Evolutionary conservation across 2,888 invertebrate species (phyloP), one percentile per base, ranked within the genome.

Genomic region (Gari tellinella): DNA sequence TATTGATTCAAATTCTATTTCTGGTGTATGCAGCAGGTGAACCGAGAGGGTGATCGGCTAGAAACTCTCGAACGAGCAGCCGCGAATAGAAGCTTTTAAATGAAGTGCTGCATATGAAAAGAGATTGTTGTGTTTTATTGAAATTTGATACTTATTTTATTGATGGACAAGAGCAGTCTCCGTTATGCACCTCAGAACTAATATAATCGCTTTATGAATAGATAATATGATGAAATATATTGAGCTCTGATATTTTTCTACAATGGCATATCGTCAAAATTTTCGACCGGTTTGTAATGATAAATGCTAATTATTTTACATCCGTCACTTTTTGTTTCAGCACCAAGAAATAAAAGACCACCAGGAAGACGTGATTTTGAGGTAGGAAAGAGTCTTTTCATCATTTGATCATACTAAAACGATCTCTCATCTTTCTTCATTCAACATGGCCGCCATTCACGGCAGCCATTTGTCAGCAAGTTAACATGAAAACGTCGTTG

Each of bases 281-380:
- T 31, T 7, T 31, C 10, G 31, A 31, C 31, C 5, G 31, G 10
- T 31, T 7, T 31, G 31, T 7, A 31, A 10, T 31, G 31, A 31
- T 10, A 43, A 31, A 41, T 45, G 23, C 23, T 12, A n/a, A 17
- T 45, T 48, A 38, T 61, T 69, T 46, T 48, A 55, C 61, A 25
- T 10, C 8, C 2, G 21, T 10, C 15, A 41, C 2, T 43, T 17
- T 14, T 17, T 40, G 43, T 83, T 82, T 56, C 74, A 86, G 86
- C 86, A 15, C 86, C 86, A 23, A 81, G 75, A 68, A 82, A 70
- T 55, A 83, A 84, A 64, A 81, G 80, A 67, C 66, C 72, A 19
- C 41, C 64, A 26, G 64, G 58, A 17, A 83, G 77, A 62, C 61
- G 70, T 21, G 83, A 83, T 64, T 78, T 77, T 65, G 84, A 86